These are phyloP conservation scores for Fringilla coelebs DNA, from an alignment of 2,797 vertebrate genomes.

Conservation along the genomic window DNA sequence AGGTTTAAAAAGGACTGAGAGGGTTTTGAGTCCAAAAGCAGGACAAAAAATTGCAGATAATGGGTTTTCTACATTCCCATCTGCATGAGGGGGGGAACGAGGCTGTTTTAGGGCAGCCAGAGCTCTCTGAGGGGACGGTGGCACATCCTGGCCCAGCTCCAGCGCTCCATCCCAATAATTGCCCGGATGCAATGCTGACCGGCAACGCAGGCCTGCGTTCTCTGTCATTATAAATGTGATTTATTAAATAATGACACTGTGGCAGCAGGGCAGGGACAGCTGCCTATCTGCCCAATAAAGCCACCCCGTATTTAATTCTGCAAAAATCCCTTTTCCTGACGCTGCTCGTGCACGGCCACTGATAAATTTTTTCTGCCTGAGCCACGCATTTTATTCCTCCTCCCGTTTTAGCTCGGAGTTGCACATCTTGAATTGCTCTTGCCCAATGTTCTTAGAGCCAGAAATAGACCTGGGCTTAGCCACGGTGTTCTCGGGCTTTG, in stretches of 20 bases:
- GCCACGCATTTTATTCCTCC: neutral
- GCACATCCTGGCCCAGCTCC: neutral
- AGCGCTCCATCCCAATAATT: neutral
- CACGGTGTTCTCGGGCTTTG: neutral
- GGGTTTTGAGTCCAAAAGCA: neutral
- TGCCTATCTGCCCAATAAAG: neutral
- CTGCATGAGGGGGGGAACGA: neutral
- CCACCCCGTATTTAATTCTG: neutral
- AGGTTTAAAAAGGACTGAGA: neutral
- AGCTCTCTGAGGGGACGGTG: rapidly evolving
- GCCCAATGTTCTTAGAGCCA: neutral
- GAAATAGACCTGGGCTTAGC: conserved; percentile 36
- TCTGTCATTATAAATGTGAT: conserved; percentile 11
- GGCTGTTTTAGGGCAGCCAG: neutral
- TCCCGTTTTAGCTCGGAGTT: neutral
- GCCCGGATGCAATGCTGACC: neutral
- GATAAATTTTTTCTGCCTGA: neutral
- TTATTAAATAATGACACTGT: conserved; percentile 35
- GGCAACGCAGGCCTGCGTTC: neutral
- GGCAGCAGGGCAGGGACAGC: neutral
- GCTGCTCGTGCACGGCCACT: rapidly evolving
- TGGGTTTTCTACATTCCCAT: neutral
- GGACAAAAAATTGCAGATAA: neutral
- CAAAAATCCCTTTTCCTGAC: neutral
- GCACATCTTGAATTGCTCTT: neutral